Evolutionary conservation across 2,797 vertebrate species (phyloP).

Genomic region (Pantherophis vulpinus): DNA sequence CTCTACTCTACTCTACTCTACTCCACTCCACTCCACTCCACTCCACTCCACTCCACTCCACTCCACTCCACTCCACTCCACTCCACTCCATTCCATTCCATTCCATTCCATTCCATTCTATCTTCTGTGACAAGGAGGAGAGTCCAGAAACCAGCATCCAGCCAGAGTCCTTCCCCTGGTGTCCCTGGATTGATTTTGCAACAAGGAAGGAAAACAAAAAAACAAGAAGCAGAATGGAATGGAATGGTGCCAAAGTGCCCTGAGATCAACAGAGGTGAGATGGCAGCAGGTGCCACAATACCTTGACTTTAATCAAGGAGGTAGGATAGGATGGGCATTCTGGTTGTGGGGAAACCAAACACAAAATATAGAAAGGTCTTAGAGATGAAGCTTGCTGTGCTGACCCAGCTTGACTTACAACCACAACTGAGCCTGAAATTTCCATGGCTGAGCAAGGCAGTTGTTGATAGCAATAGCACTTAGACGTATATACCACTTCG

Average conservation of each 20-base stretch:
- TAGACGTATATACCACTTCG: too few relatives aligned
- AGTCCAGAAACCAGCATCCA: background rate
- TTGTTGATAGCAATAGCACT: too few relatives aligned
- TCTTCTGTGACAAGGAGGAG: background rate
- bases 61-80: too few relatives aligned
- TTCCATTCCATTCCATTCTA: too few relatives aligned
- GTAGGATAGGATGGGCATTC: background rate
- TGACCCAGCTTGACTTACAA: background rate
- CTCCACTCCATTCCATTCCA: too few relatives aligned
- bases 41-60: too few relatives aligned
- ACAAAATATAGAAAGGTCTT: background rate
- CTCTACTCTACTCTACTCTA: rapidly evolving
- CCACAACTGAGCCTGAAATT: too few relatives aligned
- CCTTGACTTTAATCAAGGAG: background rate
- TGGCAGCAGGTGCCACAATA: background rate
- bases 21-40: too few relatives aligned
- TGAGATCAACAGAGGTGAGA: background rate
- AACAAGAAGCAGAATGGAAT: background rate
- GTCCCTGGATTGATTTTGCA: background rate
- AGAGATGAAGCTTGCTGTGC: background rate
- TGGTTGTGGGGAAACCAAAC: background rate
- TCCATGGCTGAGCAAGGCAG: too few relatives aligned
- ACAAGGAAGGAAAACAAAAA: background rate
- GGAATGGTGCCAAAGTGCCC: background rate
- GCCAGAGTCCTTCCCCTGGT: background rate